These are phyloP conservation scores for Gulo gulo DNA, from an alignment of 2,113 vertebrate species.

Conservation along the genomic window DNA sequence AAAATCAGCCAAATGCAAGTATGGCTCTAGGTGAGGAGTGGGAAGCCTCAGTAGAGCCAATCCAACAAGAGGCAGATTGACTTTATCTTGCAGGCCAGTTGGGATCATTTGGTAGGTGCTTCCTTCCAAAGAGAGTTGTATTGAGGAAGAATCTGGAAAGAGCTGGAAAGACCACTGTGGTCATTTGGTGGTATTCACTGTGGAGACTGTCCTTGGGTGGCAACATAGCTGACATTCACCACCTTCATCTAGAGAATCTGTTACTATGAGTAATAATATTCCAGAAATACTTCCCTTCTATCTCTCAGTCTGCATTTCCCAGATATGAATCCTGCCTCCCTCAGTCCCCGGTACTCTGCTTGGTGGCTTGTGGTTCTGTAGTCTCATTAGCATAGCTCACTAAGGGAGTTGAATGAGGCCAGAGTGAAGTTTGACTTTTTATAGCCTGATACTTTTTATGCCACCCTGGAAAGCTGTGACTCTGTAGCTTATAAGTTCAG, in stretches of 20 bases:
- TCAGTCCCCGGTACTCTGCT: background rate
- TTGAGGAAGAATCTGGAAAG: background rate
- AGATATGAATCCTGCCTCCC: background rate
- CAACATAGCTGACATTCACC: background rate
- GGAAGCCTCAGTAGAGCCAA: background rate
- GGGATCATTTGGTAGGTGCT: background rate
- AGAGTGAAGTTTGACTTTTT: background rate
- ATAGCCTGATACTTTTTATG: background rate
- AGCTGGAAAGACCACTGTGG: background rate
- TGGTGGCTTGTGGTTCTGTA: background rate
- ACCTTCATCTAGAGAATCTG: background rate
- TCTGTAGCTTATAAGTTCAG: slow-evolving; percentile 65
- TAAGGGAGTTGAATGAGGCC: background rate
- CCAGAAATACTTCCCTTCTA: background rate
- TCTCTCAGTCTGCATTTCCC: background rate
- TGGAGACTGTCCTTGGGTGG: background rate
- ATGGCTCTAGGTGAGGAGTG: background rate
- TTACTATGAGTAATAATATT: background rate
- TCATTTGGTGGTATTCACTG: background rate
- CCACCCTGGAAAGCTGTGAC: slow-evolving; percentile 51
- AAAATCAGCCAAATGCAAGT: background rate
- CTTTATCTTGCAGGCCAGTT: background rate
- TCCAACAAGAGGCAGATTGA: background rate
- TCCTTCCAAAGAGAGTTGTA: background rate
- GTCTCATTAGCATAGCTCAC: background rate